Evolutionary conservation across 2,888 invertebrate genomes (phyloP).

Genomic region (Trichopoda pennipes): DNA sequence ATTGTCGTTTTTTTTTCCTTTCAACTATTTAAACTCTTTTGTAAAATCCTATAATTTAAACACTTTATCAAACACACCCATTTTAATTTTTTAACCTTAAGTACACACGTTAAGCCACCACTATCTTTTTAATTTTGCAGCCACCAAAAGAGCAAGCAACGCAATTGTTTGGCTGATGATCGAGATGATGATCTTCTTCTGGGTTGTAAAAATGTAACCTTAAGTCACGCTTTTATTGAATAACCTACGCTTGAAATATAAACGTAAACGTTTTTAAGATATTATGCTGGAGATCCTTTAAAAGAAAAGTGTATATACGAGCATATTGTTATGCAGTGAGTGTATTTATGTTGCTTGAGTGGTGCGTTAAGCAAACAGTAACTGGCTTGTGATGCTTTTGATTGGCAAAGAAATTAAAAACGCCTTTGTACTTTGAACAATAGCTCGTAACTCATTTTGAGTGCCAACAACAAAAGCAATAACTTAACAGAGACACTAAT

Average conservation of each 20-base stretch:
- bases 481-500: conserved; percentile 1
- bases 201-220: conserved; percentile 61
- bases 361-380: conserved; percentile 43
- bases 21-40: conserved; percentile 74
- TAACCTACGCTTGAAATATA: conserved; percentile 60
- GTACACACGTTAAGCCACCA: conserved; percentile 18
- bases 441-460: conserved; percentile 50
- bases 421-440: conserved; percentile 57
- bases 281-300: background rate
- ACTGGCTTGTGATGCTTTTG: conserved; percentile 32
- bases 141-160: conserved; percentile 10
- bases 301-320: background rate
- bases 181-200: conserved; percentile 56
- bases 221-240: conserved; percentile 68
- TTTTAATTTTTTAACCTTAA: conserved; percentile 24
- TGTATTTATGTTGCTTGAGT: too few species aligned
- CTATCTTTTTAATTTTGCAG: conserved; percentile 41
- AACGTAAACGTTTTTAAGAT: background rate
- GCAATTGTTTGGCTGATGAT: conserved; percentile 31
- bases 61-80: conserved; percentile 71
- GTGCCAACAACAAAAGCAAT: background rate
- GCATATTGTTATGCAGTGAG: background rate
- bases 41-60: conserved; percentile 79
- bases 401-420: conserved; percentile 38
- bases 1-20: background rate